Evolutionary conservation across 1,140 invertebrate species (phyloP).

Genomic region (Neodiprion pinetum): DNA sequence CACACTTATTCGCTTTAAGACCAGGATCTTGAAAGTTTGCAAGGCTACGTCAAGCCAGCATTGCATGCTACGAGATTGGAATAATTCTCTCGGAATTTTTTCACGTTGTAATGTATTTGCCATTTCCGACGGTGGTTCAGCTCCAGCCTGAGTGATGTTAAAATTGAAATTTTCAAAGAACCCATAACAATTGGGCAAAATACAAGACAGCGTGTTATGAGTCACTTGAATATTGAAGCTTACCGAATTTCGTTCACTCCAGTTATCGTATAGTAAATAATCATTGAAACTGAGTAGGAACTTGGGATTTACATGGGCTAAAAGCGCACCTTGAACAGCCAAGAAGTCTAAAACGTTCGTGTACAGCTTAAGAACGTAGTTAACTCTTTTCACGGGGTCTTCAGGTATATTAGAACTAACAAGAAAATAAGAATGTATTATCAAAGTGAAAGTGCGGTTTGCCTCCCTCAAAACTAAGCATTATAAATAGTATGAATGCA

Average conservation of each 20-base stretch:
- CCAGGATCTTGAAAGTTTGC: slow-evolving; percentile 51
- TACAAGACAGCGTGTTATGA: too few relatives aligned
- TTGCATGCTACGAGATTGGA: slow-evolving; percentile 46
- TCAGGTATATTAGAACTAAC: slow-evolving; percentile 18
- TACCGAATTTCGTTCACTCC: not conserved
- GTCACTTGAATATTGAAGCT: too few relatives aligned
- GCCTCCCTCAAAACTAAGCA: too few relatives aligned
- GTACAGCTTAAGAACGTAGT: slow-evolving; percentile 34
- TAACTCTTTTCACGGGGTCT: slow-evolving; percentile 28
- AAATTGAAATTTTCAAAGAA: not conserved
- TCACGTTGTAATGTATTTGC: not conserved
- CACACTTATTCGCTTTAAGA: slow-evolving; percentile 28
- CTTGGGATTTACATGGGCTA: slow-evolving; percentile 43
- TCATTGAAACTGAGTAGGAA: slow-evolving; percentile 47
- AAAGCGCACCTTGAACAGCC: slow-evolving; percentile 37
- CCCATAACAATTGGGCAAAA: too few relatives aligned
- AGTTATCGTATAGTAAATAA: slow-evolving; percentile 31
- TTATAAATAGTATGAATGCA: not conserved
- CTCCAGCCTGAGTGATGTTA: slow-evolving; percentile 16
- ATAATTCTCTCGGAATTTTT: slow-evolving; percentile 26
- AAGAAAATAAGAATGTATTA: not conserved
- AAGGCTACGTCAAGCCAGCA: slow-evolving; percentile 56
- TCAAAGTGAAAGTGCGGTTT: too few relatives aligned
- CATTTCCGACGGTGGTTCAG: slow-evolving; percentile 3
- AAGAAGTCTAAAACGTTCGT: slow-evolving; percentile 43